Conservation (phyloP, 2,888 invertebrate species). For the Epinotia demarniana region DNA sequence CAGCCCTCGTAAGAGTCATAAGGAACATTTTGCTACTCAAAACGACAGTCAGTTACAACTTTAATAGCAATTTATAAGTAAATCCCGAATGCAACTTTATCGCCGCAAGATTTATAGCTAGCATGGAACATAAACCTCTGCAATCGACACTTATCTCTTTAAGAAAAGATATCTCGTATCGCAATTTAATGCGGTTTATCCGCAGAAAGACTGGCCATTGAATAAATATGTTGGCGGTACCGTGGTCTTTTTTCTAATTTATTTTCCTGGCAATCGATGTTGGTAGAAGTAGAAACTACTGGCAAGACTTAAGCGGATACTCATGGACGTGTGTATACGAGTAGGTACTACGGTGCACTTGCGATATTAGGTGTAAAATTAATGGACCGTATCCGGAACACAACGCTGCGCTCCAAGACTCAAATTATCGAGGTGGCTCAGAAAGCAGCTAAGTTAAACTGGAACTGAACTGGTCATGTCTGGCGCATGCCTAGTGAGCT, state of each 20-base stretch:
- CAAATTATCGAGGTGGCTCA: too few relatives aligned
- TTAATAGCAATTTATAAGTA: not conserved
- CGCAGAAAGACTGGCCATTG: conserved; percentile 54
- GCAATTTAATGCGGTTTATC: conserved; percentile 60
- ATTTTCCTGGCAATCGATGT: not conserved
- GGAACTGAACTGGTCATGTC: too few relatives aligned
- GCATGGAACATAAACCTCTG: conserved; percentile 42
- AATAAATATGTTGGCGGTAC: conserved; percentile 58
- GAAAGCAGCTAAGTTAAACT: too few relatives aligned
- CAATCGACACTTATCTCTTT: conserved; percentile 47
- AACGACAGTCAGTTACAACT: not conserved
- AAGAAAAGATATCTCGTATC: conserved; percentile 48
- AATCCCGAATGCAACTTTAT: conserved; percentile 14
- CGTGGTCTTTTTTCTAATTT: not conserved
- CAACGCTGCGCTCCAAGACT: too few relatives aligned
- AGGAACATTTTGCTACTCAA: not conserved
- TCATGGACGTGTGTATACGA: too few relatives aligned
- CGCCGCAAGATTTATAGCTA: conserved; percentile 37
- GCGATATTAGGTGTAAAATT: too few relatives aligned
- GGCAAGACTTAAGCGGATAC: too few relatives aligned
- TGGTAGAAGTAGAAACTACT: too few relatives aligned
- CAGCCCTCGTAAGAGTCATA: too few relatives aligned
- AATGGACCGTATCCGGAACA: too few relatives aligned
- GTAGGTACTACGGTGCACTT: too few relatives aligned
- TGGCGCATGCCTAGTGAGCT: too few relatives aligned